Evolutionary conservation across 2,888 invertebrate genomes (phyloP).

Genomic region (Parascotia fuliginaria): DNA sequence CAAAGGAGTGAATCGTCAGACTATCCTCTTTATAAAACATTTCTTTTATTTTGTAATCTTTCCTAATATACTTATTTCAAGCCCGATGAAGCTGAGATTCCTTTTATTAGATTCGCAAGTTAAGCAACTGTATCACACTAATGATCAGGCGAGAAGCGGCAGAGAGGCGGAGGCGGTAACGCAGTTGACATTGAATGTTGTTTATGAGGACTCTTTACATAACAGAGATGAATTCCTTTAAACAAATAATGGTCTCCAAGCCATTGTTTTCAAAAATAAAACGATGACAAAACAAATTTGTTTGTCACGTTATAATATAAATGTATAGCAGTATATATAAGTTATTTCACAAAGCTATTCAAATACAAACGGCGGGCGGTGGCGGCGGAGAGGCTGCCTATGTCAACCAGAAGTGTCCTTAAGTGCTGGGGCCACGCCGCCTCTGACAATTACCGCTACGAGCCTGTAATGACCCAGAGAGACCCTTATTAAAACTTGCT

Average conservation of each 20-base stretch:
- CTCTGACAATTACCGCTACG: slow-evolving; percentile 74
- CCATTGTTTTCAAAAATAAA: slow-evolving; percentile 24
- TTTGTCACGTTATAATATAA: slow-evolving; percentile 11
- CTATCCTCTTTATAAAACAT: no score
- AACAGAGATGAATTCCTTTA: slow-evolving; percentile 8
- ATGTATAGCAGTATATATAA: slow-evolving; percentile 31
- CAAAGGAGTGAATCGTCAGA: no score
- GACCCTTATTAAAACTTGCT: slow-evolving; percentile 81
- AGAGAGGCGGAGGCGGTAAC: background rate
- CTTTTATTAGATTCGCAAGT: slow-evolving; percentile 35
- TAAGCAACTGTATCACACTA: slow-evolving; percentile 20
- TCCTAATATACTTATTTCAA: slow-evolving; percentile 26
- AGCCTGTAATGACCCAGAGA: slow-evolving; percentile 75
- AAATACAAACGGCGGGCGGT: slow-evolving; percentile 55
- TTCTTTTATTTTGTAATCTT: slow-evolving; percentile 25
- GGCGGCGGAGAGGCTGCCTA: slow-evolving; percentile 54
- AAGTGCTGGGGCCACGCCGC: slow-evolving; percentile 64
- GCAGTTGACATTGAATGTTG: background rate
- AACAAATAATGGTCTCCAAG: slow-evolving; percentile 5
- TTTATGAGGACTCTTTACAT: slow-evolving; percentile 3
- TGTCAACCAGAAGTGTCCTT: slow-evolving; percentile 70
- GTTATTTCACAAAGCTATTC: slow-evolving; percentile 48
- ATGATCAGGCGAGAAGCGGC: background rate
- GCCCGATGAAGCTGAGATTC: slow-evolving; percentile 24
- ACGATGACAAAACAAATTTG: slow-evolving; percentile 17